A percentile compares a stretch with the other conserved stretches of the same genome.
These are phyloP conservation scores for Menidia menidia DNA, from an alignment of 2,797 vertebrate species.

Conservation along the genomic window DNA sequence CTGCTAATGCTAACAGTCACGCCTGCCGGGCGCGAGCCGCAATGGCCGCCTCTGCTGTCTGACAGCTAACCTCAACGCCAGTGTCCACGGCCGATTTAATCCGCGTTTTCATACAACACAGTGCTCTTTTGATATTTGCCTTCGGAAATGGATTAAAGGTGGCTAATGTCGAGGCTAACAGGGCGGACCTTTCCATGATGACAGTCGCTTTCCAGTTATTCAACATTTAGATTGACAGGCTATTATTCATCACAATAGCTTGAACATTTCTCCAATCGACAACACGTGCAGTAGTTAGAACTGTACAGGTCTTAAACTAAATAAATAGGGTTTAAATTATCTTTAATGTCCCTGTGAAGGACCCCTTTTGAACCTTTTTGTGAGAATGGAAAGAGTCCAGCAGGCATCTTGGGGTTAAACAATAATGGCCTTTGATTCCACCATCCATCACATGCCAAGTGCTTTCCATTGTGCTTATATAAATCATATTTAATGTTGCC, in stretches of 20 bases:
- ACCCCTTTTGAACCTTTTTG: not conserved
- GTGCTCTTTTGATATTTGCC: not conserved
- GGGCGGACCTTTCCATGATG: conserved; percentile 31
- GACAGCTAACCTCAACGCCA: not conserved
- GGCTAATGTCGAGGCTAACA: conserved; percentile 53
- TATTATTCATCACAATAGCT: not conserved
- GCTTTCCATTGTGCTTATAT: not conserved
- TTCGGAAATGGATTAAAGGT: not conserved
- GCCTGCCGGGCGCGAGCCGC: conserved; percentile 23
- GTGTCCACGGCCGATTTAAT: too few relatives aligned
- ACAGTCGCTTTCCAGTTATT: not conserved
- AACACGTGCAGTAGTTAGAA: not conserved
- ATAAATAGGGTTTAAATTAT: not conserved
- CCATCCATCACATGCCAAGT: not conserved
- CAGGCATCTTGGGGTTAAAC: not conserved
- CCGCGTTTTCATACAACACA: too few relatives aligned
- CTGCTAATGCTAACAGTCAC: conserved; percentile 45
- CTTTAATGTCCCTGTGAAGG: not conserved
- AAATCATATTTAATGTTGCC: not conserved
- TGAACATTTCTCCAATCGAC: not conserved
- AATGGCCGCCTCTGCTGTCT: not conserved
- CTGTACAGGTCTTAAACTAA: not conserved
- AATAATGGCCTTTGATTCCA: not conserved
- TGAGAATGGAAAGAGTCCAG: not conserved
- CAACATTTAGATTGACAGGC: not conserved